Evolutionary conservation across 2,888 invertebrate genomes (phyloP).

Genomic region (Elysia crispata): DNA sequence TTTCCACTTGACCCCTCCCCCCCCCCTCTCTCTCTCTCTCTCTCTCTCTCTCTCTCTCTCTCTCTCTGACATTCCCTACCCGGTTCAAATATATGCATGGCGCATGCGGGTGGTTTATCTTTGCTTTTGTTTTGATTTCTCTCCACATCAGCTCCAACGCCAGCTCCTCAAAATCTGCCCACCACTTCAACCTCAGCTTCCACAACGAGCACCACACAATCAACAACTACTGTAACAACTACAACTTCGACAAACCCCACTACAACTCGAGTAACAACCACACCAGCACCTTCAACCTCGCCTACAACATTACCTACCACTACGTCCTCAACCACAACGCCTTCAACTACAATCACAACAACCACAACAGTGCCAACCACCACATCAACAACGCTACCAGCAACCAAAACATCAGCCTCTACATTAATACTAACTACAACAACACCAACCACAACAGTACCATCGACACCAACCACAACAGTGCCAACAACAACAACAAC

Average conservation of each 20-base stretch:
- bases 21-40: too few species aligned
- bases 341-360: not conserved
- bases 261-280: not conserved
- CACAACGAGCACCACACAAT: not conserved
- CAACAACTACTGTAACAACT: not conserved
- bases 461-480: not conserved
- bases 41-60: too few species aligned
- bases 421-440: slow-evolving; percentile 6
- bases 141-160: slow-evolving; percentile 1
- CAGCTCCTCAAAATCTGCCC: not conserved
- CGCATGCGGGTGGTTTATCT: not conserved
- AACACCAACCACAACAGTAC: slow-evolving; percentile 5
- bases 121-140: not conserved
- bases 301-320: not conserved
- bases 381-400: not conserved
- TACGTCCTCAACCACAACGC: not conserved
- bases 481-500: not conserved
- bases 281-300: not conserved
- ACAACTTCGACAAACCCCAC: not conserved
- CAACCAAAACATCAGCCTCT: not conserved
- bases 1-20: too few species aligned
- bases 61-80: too few species aligned
- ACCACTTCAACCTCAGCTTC: slow-evolving; percentile 14
- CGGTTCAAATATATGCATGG: too few species aligned
- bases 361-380: not conserved